Evolutionary conservation across 2,113 vertebrate genomes (phyloP), one percentile per base, ranked within the genome.

Genomic region (Hiodon tergisus): DNA sequence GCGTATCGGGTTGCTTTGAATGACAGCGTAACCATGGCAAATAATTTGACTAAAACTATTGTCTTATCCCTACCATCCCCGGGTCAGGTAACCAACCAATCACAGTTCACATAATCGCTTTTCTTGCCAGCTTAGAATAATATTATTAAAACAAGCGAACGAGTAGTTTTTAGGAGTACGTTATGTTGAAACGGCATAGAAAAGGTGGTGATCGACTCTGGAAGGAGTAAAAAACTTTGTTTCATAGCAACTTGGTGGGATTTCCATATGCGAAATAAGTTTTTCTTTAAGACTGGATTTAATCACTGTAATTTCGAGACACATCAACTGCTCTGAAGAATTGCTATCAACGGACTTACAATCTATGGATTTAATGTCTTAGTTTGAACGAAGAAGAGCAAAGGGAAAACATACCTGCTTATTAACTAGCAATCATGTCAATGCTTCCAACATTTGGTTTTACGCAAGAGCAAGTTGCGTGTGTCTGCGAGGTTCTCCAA

Each of bases 1-100:
- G 92, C 89, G 82, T 92, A 93, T 98, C 95, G 76, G 92, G 95
- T 98, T 98, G 91, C 97, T 80, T 86, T 98, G 95, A 98, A 88
- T 96, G 96, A 97, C 97, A 95, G 95, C 91, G 97, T 98, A 93
- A 92, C 96, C 95, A 98, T 98, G 95, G 95, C 92, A 92, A 97
- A 95, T 97, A 94, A 98, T 98, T 98, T 95, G 94, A 94, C 94
- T 95, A 92, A 91, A 93, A 94, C 94, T 95, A 97, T 98, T 98
- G 96, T 98, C 94, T 98, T 95, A 92, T 96, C 92, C 93, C 92
- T 93, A 86, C 94, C 94, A 93, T 94, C 94, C 94, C 91, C 88
- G 95, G 95, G 95, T 98, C 95, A 94, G 91, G 93, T 98, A 95
- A 94, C 95, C 90, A 89, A 94, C 96, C 97, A 98, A 98, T 98